phyloP scores from a whole-genome alignment of 2,797 vertebrate species.

The Eulemur mongoz region DNA sequence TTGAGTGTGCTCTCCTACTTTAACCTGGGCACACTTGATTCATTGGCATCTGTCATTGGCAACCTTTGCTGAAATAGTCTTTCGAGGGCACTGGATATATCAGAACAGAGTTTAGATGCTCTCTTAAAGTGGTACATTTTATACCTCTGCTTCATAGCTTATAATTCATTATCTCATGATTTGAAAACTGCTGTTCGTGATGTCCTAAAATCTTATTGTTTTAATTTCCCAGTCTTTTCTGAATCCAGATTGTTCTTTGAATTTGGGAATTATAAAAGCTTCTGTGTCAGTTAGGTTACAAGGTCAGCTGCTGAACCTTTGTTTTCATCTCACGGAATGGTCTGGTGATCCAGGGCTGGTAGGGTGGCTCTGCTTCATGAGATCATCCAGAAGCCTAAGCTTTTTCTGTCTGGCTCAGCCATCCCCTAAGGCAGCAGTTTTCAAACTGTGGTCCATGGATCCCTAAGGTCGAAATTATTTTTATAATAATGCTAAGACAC shows the following conservation, averaged over 20 bases:
- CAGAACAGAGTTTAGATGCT: not conserved
- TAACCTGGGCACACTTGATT: not conserved
- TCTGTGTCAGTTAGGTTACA: not conserved
- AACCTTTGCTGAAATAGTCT: not conserved
- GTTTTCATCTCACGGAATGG: not conserved
- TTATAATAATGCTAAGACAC: not conserved
- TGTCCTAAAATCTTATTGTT: not conserved
- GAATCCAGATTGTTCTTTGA: slow-evolving; percentile 15
- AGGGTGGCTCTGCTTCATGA: not conserved
- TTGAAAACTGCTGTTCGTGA: not conserved
- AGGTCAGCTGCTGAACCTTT: not conserved
- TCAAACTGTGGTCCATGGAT: not conserved
- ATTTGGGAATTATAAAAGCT: slow-evolving; percentile 12
- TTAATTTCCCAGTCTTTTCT: slow-evolving; percentile 3
- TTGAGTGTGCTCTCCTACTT: not conserved
- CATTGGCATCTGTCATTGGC: not conserved
- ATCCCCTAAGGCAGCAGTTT: not conserved
- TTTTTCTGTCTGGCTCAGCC: not conserved
- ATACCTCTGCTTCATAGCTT: not conserved
- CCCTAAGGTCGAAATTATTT: not conserved
- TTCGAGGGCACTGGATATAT: not conserved
- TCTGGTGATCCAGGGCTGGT: not conserved
- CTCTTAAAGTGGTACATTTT: not conserved
- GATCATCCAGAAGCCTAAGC: not conserved
- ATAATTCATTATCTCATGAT: not conserved